phyloP scores from a whole-genome alignment of 2,113 vertebrate species.

The Spea bombifrons region DNA sequence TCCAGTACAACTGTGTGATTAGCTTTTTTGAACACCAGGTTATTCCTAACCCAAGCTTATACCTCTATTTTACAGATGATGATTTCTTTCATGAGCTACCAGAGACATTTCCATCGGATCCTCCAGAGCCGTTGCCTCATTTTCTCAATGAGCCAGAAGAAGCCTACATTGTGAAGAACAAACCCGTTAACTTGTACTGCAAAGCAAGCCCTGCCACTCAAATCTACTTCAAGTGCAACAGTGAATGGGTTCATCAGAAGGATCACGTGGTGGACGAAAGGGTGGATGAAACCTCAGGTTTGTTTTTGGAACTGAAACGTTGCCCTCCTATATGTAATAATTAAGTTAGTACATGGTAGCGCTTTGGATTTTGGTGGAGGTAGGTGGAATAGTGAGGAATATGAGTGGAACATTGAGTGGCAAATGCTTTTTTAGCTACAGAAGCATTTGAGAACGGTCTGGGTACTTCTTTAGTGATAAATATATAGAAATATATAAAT shows the following conservation, averaged over 20 bases:
- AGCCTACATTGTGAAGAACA: conserved; percentile 94
- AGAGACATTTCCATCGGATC: conserved; percentile 94
- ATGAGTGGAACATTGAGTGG: no score
- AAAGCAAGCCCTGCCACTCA: conserved; percentile 93
- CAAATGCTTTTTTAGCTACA: no score
- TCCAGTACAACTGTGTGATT: no score
- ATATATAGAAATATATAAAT: neutral
- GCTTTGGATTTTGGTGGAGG: no score
- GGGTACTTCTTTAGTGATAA: neutral
- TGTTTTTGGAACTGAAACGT: neutral
- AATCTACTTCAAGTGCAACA: conserved; percentile 98
- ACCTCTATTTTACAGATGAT: conserved; percentile 71
- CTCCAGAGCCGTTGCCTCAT: conserved; percentile 90
- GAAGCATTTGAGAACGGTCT: no score
- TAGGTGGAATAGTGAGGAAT: no score
- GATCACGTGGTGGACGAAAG: conserved; percentile 89
- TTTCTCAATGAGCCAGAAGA: conserved; percentile 93
- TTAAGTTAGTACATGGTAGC: no score
- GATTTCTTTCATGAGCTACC: conserved; percentile 92
- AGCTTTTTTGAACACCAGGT: no score
- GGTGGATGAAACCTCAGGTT: conserved; percentile 91
- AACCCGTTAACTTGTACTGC: conserved; percentile 90
- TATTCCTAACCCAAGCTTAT: neutral
- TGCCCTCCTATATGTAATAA: neutral
- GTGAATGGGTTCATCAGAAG: conserved; percentile 97